Conservation (phyloP, 2,113 vertebrate genomes). For the Dipodomys stephensi region DNA sequence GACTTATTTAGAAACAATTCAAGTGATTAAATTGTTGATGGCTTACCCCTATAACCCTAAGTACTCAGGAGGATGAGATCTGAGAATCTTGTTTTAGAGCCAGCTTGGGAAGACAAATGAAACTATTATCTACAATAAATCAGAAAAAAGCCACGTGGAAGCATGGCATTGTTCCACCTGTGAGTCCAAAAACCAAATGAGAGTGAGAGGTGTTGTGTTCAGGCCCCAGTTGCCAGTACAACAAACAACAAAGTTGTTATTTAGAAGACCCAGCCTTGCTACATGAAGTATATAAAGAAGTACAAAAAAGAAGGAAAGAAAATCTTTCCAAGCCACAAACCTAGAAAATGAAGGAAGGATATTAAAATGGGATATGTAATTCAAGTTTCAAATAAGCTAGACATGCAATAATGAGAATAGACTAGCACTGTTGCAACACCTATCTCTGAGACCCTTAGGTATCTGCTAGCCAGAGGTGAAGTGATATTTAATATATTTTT, state of each 20-base stretch:
- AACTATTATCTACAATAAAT: too few species aligned
- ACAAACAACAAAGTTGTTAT: background rate
- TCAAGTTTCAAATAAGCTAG: background rate
- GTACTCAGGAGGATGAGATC: too few species aligned
- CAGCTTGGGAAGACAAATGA: too few species aligned
- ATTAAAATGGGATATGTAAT: background rate
- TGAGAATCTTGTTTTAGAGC: too few species aligned
- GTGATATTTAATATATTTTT: background rate
- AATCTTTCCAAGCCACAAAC: background rate
- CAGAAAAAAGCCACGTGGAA: too few species aligned
- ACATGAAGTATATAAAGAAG: background rate
- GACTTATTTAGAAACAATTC: background rate
- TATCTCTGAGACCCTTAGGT: background rate
- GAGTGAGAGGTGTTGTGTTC: too few species aligned
- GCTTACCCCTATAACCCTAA: too few species aligned
- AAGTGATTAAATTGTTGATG: too few species aligned
- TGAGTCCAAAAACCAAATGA: too few species aligned
- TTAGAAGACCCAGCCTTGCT: background rate
- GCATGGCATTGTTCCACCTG: too few species aligned
- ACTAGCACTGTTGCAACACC: background rate
- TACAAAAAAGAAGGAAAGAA: background rate
- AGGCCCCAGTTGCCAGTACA: too few species aligned
- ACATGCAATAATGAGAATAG: background rate
- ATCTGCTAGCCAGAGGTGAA: background rate
- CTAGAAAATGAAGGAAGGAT: background rate